Evolutionary conservation across 1,140 invertebrate species (phyloP).

Genomic region (Micrasema longulum): DNA sequence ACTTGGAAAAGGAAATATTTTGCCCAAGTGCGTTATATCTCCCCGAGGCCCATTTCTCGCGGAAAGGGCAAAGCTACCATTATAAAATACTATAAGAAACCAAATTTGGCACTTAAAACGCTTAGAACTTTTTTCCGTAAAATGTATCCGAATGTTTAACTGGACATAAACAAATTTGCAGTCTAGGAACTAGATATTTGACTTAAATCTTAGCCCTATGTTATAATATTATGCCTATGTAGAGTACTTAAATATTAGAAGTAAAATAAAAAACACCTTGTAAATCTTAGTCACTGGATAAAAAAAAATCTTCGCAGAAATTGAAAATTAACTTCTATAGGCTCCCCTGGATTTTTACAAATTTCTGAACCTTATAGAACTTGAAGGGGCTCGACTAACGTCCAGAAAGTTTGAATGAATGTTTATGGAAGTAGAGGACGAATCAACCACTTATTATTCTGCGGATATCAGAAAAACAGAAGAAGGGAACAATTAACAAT

Average conservation of each 20-base stretch:
- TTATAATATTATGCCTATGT: constrained; percentile 10
- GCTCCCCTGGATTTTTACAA: too few relatives aligned
- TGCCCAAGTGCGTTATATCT: too few relatives aligned
- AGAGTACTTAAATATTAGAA: constrained; percentile 29
- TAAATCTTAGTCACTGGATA: not conserved
- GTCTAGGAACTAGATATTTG: constrained; percentile 45
- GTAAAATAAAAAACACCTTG: not conserved
- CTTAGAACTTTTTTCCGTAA: too few relatives aligned
- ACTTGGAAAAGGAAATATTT: too few relatives aligned
- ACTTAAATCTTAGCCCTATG: constrained; percentile 38
- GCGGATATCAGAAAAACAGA: constrained; percentile 1
- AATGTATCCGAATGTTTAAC: constrained; percentile 9
- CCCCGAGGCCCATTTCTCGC: too few relatives aligned
- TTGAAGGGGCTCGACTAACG: too few relatives aligned
- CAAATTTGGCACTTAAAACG: constrained; percentile 36
- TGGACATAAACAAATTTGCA: constrained; percentile 34
- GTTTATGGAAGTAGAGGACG: not conserved
- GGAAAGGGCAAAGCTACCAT: too few relatives aligned
- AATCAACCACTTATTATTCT: constrained; percentile 10
- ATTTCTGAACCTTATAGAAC: too few relatives aligned
- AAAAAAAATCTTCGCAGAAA: too few relatives aligned
- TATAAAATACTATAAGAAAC: not conserved
- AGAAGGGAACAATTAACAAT: not conserved
- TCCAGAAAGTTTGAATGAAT: too few relatives aligned
- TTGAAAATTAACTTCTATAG: too few relatives aligned